These are phyloP conservation scores for Sciaenops ocellatus DNA, from an alignment of 2,797 vertebrate genomes.

Conservation along the genomic window DNA sequence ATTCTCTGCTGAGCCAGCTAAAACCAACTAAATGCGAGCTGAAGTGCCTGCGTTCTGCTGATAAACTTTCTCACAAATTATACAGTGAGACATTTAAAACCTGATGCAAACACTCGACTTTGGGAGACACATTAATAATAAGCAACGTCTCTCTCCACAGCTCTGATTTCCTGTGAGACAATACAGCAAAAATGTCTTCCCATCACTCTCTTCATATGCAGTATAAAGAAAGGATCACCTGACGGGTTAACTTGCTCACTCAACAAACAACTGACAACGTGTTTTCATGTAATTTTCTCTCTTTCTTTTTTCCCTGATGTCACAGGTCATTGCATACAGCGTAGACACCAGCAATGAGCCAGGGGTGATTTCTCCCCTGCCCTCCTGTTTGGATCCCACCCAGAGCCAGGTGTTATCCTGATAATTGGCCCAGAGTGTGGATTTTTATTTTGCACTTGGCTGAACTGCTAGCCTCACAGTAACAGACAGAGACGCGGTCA, in stretches of 20 bases:
- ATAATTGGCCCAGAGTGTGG: conserved; percentile 82
- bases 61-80: conserved; percentile 78
- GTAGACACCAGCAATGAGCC: conserved; percentile 56
- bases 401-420: conserved; percentile 81
- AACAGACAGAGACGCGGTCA: conserved; percentile 63
- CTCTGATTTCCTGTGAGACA: conserved; percentile 43
- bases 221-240: conserved; percentile 15
- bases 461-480: conserved; percentile 77
- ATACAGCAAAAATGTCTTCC: conserved; percentile 28
- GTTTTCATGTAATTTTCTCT: conserved; percentile 50
- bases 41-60: conserved; percentile 74
- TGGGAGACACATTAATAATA: conserved; percentile 67
- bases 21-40: conserved; percentile 67
- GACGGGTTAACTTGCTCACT: conserved; percentile 36
- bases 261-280: conserved; percentile 26
- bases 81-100: conserved; percentile 77
- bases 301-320: conserved; percentile 48
- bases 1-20: conserved; percentile 81
- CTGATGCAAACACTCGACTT: conserved; percentile 70
- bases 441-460: conserved; percentile 82
- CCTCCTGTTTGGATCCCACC: conserved; percentile 75
- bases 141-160: conserved; percentile 46
- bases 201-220: neutral
- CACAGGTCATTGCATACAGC: conserved; percentile 65
- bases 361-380: conserved; percentile 55